A percentile compares a stretch with the other conserved stretches of the same genome.
phyloP scores from a whole-genome alignment of 2,113 vertebrate genomes.

The Eupsittula cactorum region DNA sequence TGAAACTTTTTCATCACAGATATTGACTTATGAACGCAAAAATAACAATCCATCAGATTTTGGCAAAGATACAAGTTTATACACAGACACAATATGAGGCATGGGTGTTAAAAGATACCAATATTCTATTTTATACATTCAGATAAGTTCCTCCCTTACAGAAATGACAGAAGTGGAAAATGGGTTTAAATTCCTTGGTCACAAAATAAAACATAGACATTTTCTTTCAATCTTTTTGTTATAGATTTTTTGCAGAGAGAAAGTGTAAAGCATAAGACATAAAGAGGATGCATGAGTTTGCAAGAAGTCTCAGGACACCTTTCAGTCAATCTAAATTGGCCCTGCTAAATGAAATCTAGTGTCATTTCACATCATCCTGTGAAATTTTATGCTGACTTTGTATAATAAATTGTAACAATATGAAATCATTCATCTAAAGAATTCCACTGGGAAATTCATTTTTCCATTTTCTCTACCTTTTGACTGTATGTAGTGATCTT shows the following conservation, averaged over 20 bases:
- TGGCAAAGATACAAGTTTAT: background rate
- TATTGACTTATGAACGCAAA: background rate
- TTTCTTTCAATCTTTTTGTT: background rate
- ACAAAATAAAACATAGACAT: background rate
- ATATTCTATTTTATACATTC: background rate
- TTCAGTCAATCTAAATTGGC: background rate
- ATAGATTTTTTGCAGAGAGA: background rate
- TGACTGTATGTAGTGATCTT: background rate
- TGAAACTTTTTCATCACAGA: background rate
- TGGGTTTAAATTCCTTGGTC: background rate
- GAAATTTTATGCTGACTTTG: background rate
- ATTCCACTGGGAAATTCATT: background rate
- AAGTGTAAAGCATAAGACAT: background rate
- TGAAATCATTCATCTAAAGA: background rate
- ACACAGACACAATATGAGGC: background rate
- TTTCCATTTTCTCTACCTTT: background rate
- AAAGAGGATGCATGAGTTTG: background rate
- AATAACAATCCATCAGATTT: background rate
- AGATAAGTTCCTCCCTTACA: background rate
- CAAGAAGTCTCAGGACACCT: background rate
- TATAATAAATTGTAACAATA: background rate
- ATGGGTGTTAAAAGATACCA: background rate
- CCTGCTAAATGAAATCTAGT: background rate
- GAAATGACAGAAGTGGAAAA: background rate
- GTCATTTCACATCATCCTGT: background rate